A percentile compares a stretch with the other conserved stretches of the same genome.
Evolutionary conservation across 2,797 vertebrate species (phyloP).

Genomic region (Melopsittacus undulatus): DNA sequence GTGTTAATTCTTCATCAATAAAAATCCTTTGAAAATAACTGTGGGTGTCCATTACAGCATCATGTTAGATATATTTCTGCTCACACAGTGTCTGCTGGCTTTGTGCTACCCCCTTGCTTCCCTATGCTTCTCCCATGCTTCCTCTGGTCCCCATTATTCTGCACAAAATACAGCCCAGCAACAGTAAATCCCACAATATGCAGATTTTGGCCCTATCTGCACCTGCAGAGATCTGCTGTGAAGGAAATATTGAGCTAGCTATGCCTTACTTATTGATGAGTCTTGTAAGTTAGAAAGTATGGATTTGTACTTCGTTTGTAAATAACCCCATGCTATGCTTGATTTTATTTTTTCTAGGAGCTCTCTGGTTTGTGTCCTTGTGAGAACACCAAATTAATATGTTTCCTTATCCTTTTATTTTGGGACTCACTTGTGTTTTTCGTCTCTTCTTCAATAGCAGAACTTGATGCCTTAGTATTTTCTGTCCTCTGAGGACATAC

Average conservation of each 20-base stretch:
- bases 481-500: not conserved
- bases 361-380: not conserved
- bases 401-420: not conserved
- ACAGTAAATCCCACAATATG: not conserved
- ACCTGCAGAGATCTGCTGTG: not conserved
- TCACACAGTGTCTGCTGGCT: not conserved
- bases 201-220: not conserved
- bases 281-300: not conserved
- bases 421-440: not conserved
- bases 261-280: not conserved
- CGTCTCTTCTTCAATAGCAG: not conserved
- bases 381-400: not conserved
- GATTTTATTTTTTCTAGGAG: not conserved
- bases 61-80: not conserved
- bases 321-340: not conserved
- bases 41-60: not conserved
- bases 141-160: not conserved
- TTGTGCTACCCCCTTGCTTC: not conserved
- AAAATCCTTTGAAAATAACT: not conserved
- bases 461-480: not conserved
- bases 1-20: not conserved
- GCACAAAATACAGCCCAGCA: not conserved
- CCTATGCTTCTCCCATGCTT: rapidly evolving
- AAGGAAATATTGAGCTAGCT: not conserved
- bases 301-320: not conserved